Base-by-base conservation (phyloP, 2,797 vertebrate species). In the Acipenser ruthenus region DNA sequence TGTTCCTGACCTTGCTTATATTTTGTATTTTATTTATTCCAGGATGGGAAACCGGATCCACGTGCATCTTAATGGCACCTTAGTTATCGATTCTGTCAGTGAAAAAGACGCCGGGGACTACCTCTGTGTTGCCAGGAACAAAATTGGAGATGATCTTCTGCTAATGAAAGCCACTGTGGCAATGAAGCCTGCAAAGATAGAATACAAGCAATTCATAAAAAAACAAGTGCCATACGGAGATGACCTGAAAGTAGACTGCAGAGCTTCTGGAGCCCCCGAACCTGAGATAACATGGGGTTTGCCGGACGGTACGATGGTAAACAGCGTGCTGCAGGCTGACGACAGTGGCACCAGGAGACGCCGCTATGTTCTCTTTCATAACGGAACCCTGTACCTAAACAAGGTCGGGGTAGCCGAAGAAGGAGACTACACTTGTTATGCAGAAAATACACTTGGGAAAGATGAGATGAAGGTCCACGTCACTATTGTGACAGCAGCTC, bases 391-490 rank as follows among this genome's bases (percentile, higher is more conserved):
- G 9, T 93, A 93, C 67, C 78, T 99, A 67, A 92, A 89, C 76
- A 83, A 87, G 70, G 93, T 91, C 2, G 91, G 93, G 2, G 83
- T 89, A 62, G 80, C 90, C 1, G 94, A 97, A 73, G 93, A 94
- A 74, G 97, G 97, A 0, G 92, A 97, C 65, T 99, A 99, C 53
- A 97, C 92, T 0, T 99, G 97, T 78, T 90, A 91, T 0, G 97
- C 96, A 23, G 89, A 96, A 67, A 99, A 99, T 78, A 89, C 89
- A 0, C 72, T 96, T 52, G 97, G 97, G 51, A 95, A 90, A 75
- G 97, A 99, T 13, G 91, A 97, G 72, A 98, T 99, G 96, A 95
- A 91, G 67, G 83, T 99, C 1, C 95, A 83, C 50, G 83, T 99
- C 65, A 91, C 78, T 0, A 93, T 99, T 0, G 1, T 97, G n/a